Percentiles rank a stretch among this genome's conserved stretches.
Evolutionary conservation across 2,797 vertebrate species (phyloP).

Genomic region (Semaprochilodus insignis): DNA sequence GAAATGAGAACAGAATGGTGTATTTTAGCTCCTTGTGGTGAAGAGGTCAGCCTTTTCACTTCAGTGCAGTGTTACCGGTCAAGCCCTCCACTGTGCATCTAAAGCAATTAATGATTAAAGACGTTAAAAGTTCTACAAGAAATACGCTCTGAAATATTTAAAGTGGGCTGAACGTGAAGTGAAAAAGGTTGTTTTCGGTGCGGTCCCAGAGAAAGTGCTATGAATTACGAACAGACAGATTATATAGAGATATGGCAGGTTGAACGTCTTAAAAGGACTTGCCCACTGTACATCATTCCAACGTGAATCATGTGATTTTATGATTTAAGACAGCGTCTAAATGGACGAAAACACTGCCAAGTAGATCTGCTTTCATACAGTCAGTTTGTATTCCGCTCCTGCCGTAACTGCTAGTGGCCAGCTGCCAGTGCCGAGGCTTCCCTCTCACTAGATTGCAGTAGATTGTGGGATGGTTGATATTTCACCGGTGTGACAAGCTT

Average conservation of each 20-base stretch:
- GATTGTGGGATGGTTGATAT: conserved; percentile 19
- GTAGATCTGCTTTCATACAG: conserved; percentile 35
- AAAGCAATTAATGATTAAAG: conserved; percentile 17
- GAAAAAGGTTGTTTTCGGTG: background rate
- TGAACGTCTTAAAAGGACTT: background rate
- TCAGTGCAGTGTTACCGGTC: background rate
- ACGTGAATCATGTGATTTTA: conserved; percentile 19
- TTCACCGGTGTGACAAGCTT: background rate
- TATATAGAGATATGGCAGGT: background rate
- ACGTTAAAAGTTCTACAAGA: background rate
- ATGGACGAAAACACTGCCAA: conserved; percentile 44
- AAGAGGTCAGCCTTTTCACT: background rate
- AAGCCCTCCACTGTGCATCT: conserved; percentile 9
- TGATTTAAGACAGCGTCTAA: conserved; percentile 24
- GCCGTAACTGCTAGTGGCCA: conserved; percentile 29
- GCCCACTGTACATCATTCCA: conserved; percentile 17
- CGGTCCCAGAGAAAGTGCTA: background rate
- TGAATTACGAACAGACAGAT: background rate
- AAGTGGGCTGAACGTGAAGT: background rate
- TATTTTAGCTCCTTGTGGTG: background rate
- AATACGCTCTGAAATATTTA: conserved; percentile 8
- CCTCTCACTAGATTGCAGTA: conserved; percentile 11
- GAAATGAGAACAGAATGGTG: background rate
- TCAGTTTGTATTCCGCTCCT: conserved; percentile 21
- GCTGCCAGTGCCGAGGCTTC: conserved; percentile 19